Evolutionary conservation across 2,888 invertebrate species (phyloP).

Genomic region (Euproctis similis): DNA sequence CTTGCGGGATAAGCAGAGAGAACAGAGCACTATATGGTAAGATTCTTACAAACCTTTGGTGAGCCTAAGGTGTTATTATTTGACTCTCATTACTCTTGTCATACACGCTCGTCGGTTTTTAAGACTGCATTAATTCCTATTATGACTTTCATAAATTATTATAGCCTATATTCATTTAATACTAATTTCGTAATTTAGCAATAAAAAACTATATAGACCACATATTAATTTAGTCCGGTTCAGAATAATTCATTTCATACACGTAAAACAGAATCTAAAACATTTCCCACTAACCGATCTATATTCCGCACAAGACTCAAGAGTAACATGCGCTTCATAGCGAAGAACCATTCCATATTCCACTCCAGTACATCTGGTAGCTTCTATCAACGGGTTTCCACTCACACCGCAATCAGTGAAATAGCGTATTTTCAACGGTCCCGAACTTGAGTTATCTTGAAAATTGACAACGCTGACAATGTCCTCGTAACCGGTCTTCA

Average conservation of each 20-base stretch:
- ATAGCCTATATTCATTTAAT: no score
- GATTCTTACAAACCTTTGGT: no score
- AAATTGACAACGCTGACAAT: slow-evolving; percentile 80
- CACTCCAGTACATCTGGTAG: slow-evolving; percentile 77
- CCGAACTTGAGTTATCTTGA: slow-evolving; percentile 75
- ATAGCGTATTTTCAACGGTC: slow-evolving; percentile 80
- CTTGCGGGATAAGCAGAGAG: no score
- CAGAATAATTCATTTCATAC: not conserved
- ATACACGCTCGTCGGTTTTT: no score
- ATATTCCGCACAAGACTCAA: slow-evolving; percentile 73
- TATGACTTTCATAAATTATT: no score
- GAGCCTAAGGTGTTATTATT: no score
- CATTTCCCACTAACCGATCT: slow-evolving; percentile 52
- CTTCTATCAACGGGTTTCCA: slow-evolving; percentile 56
- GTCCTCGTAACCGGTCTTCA: slow-evolving; percentile 86
- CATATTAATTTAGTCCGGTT: no score
- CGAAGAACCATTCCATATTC: slow-evolving; percentile 78
- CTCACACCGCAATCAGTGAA: slow-evolving; percentile 81
- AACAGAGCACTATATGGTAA: no score
- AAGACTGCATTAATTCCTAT: no score
- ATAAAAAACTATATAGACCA: no score
- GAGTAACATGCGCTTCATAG: slow-evolving; percentile 78
- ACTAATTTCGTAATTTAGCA: no score
- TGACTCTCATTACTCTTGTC: no score
- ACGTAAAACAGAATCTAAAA: not conserved